Conservation (phyloP, 2,888 invertebrate genomes). For the Hololepta plana region DNA sequence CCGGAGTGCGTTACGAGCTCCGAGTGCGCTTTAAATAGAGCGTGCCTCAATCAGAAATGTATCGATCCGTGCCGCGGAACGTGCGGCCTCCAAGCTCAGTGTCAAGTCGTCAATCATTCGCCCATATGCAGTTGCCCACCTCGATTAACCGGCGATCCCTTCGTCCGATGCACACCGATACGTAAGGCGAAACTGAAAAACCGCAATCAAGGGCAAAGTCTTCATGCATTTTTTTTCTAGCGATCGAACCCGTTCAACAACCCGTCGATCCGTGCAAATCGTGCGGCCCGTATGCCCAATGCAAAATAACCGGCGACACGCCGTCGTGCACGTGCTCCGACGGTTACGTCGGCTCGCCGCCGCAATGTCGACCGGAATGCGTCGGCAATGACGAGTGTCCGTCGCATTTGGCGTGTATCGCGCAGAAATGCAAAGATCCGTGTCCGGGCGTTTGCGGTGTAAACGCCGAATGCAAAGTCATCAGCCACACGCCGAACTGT, state of each 20-base stretch:
- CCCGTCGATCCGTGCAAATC: conserved; percentile 52
- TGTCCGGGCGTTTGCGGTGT: conserved; percentile 52
- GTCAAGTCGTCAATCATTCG: conserved; percentile 63
- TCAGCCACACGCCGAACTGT: conserved; percentile 58
- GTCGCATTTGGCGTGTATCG: conserved; percentile 49
- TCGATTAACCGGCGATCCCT: conserved; percentile 62
- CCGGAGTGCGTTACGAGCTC: conserved; percentile 60
- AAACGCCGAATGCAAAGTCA: conserved; percentile 55
- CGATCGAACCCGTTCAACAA: too few relatives aligned
- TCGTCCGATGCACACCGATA: conserved; percentile 42
- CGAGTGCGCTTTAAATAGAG: conserved; percentile 54
- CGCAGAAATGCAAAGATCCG: conserved; percentile 59
- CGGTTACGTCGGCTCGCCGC: conserved; percentile 49
- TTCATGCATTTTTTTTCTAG: too few relatives aligned
- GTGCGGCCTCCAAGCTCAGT: conserved; percentile 58
- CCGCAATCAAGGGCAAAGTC: too few relatives aligned
- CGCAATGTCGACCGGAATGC: conserved; percentile 66
- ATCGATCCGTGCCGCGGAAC: conserved; percentile 65
- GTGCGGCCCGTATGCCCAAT: conserved; percentile 64
- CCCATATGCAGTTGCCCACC: conserved; percentile 59
- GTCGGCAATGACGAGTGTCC: conserved; percentile 58
- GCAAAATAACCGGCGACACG: conserved; percentile 43
- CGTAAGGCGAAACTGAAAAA: conserved; percentile 18
- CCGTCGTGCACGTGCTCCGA: conserved; percentile 59
- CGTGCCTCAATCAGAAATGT: conserved; percentile 65